Evolutionary conservation across 1,140 invertebrate species (phyloP).

Genomic region (Aphidius ervi): DNA sequence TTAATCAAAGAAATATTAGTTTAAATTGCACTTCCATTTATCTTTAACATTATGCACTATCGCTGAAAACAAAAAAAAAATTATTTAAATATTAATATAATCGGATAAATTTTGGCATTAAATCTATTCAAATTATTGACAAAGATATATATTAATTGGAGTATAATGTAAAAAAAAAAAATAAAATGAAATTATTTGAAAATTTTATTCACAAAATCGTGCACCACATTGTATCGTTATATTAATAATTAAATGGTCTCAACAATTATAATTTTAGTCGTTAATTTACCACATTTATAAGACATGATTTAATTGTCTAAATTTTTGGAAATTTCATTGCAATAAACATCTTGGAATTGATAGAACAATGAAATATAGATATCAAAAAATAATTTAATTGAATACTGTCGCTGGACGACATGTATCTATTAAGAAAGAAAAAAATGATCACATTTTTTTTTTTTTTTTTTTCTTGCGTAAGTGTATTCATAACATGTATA

Average conservation of each 20-base stretch:
- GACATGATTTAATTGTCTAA: slow-evolving; percentile 6
- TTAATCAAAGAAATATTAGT: neutral
- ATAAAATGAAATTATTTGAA: too few species aligned
- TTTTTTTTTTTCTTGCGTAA: slow-evolving; percentile 1
- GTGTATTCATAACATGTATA: too few species aligned
- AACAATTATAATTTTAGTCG: neutral
- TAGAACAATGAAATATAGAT: neutral
- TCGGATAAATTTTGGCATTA: neutral
- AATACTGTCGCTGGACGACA: slow-evolving; percentile 17
- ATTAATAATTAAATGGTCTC: slow-evolving; percentile 6
- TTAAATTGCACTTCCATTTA: slow-evolving; percentile 5
- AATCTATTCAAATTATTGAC: neutral
- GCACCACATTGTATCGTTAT: neutral
- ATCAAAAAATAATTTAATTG: neutral
- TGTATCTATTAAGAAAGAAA: slow-evolving; percentile 8
- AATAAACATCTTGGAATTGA: neutral
- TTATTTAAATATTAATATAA: neutral
- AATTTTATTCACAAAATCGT: too few species aligned
- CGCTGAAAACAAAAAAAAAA: neutral
- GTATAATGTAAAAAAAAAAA: too few species aligned
- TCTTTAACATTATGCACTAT: slow-evolving; percentile 5
- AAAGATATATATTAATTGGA: too few species aligned
- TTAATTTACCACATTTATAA: neutral
- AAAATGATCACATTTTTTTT: slow-evolving; percentile 9
- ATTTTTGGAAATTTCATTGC: slow-evolving; percentile 3